Base-by-base conservation (phyloP, 2,797 vertebrate genomes). In the Hephaestus fuliginosus region DNA sequence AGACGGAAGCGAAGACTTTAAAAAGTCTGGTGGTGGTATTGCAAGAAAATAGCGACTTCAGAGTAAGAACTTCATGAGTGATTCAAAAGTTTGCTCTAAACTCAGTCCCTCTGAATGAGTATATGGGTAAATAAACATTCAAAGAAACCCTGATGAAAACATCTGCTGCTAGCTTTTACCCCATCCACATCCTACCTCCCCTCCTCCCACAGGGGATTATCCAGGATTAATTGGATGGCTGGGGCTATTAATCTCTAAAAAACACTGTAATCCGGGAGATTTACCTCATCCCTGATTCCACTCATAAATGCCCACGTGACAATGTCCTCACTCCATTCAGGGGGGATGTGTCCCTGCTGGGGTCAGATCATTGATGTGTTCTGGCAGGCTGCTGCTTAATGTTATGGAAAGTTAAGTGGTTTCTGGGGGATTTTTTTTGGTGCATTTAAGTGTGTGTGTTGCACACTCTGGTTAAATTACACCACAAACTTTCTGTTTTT, bases 181-280 rank as follows among this genome's bases (percentile, higher is more conserved):
- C 46, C 30, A 33, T 33, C 30, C 30, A 33, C 30, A 33, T 33
- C 30, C 30, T 33, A 33, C 30, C 30, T 33, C 30, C 70, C 51
- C 56, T 61, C 51, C 74, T 69, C 69, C 36, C 76, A 76, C 62
- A 60, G 55, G 22, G 75, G 89, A 93, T 94, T 92, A 94, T 91
- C 74, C 61, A 12, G 86, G 92, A 94, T 93, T 91, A 92, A 89
- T 90, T 90, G 78, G 76, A 87, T 78, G 81, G 69, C 86, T 85
- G 78, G 74, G 75, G 60, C 69, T 85, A 88, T 91, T 90, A 92
- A 92, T 94, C 88, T 84, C 81, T 80, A 64, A 83, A 88, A 90
- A 91, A 55, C 81, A 80, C 86, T 74, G 62, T 91, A 93, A 94
- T 92, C 91, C 58, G 3, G 10, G 80, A 90, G 90, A 92, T 91